A percentile compares a stretch with the other conserved stretches of the same genome.
phyloP scores from a whole-genome alignment of 2,113 vertebrate species.

The Piprites chloris region DNA sequence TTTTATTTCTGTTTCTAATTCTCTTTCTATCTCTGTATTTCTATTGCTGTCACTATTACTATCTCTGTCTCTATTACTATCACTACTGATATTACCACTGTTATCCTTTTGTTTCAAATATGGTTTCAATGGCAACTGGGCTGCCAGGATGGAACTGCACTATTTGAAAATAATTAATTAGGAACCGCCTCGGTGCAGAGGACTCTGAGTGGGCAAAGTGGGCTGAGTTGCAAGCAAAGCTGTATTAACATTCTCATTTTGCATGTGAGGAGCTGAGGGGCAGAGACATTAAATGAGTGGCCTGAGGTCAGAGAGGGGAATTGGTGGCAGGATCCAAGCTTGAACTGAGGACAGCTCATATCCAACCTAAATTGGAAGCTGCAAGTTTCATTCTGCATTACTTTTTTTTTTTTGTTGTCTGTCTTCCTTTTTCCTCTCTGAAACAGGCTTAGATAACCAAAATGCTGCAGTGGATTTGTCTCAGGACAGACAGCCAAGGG shows the following conservation, averaged over 20 bases:
- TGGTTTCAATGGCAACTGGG: background rate
- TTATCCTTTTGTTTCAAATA: background rate
- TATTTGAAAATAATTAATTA: slow-evolving; percentile 22
- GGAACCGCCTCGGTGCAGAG: background rate
- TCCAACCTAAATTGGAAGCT: background rate
- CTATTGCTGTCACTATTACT: background rate
- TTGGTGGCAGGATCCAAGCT: slow-evolving; percentile 21
- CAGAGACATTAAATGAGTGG: slow-evolving; percentile 38
- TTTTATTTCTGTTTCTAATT: background rate
- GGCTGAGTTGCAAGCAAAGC: background rate
- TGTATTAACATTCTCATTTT: slow-evolving; percentile 34
- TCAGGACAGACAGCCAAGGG: background rate
- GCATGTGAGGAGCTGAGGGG: background rate
- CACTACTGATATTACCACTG: background rate
- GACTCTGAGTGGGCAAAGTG: background rate
- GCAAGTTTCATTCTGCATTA: background rate
- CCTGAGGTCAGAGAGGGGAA: slow-evolving; percentile 22
- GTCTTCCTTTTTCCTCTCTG: background rate
- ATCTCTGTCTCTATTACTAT: background rate
- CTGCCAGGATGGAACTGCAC: background rate
- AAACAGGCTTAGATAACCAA: background rate
- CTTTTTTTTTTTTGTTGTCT: background rate
- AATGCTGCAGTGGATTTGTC: background rate
- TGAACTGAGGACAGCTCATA: slow-evolving; percentile 17
- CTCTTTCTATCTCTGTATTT: background rate